phyloP scores from a whole-genome alignment of 1,140 invertebrate genomes.

The Drosophila willistoni region DNA sequence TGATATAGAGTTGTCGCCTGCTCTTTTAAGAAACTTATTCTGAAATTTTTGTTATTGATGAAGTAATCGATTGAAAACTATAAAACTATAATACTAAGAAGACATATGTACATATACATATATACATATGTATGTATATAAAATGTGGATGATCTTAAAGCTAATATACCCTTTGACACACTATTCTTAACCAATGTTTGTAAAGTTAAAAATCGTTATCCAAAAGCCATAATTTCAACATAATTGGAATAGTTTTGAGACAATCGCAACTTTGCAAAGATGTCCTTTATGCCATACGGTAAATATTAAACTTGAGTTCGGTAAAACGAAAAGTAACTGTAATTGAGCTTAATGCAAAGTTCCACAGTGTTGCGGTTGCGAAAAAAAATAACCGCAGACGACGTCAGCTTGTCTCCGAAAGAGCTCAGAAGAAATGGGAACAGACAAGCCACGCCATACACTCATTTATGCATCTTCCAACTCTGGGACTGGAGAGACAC shows the following conservation, averaged over 20 bases:
- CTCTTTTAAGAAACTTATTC: too few species aligned
- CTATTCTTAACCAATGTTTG: too few species aligned
- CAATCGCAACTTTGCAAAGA: not conserved
- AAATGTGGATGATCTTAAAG: too few species aligned
- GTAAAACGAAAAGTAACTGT: slow-evolving; percentile 41
- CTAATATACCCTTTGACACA: too few species aligned
- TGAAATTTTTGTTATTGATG: too few species aligned
- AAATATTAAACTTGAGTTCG: not conserved
- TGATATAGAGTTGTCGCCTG: too few species aligned
- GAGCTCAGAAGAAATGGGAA: slow-evolving; percentile 39
- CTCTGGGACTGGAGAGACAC: not conserved
- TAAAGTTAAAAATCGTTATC: too few species aligned
- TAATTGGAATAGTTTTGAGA: not conserved
- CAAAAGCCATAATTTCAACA: too few species aligned
- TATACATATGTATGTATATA: too few species aligned
- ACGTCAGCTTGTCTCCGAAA: slow-evolving; percentile 51
- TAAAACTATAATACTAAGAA: too few species aligned
- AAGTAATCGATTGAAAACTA: too few species aligned
- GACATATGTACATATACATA: too few species aligned
- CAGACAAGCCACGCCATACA: slow-evolving; percentile 46
- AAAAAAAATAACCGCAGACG: slow-evolving; percentile 33
- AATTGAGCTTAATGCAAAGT: slow-evolving; percentile 53
- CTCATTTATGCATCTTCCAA: slow-evolving; percentile 39
- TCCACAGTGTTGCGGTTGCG: slow-evolving; percentile 12
- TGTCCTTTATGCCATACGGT: not conserved